Evolutionary conservation across 1,140 invertebrate genomes (phyloP).

Genomic region (Zaprionus africanus): DNA sequence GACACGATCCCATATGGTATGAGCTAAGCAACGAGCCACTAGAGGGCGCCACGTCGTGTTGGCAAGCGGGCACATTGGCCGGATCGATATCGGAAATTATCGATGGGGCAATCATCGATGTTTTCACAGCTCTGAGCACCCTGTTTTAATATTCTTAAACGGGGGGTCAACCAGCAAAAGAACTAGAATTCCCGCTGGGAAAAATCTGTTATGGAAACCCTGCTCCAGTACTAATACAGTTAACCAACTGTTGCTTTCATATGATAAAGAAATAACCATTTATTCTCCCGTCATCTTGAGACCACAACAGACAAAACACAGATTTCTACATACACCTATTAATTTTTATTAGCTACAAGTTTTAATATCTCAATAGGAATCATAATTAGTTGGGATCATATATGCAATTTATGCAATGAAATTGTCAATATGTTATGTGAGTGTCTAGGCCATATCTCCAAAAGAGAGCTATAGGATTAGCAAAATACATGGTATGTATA

Average conservation of each 20-base stretch:
- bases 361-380: conserved; percentile 65
- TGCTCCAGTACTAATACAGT: not conserved
- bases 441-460: conserved; percentile 48
- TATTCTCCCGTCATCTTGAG: not conserved
- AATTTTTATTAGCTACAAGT: conserved; percentile 21
- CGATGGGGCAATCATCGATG: no score
- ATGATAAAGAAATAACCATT: no score
- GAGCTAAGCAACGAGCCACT: no score
- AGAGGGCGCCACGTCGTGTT: no score
- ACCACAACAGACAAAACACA: conserved; percentile 18
- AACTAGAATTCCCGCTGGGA: no score
- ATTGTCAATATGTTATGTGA: conserved; percentile 25
- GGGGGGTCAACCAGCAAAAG: no score
- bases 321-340: conserved; percentile 41
- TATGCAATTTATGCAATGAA: conserved; percentile 29
- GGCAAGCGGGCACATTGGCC: no score
- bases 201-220: no score
- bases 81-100: no score
- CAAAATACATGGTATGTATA: conserved; percentile 73
- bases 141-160: no score
- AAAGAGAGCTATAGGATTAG: conserved; percentile 76
- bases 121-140: no score
- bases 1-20: no score
- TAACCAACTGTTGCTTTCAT: not conserved
- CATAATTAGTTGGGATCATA: conserved; percentile 44